Percentiles rank a stretch among this genome's conserved stretches.
phyloP scores from a whole-genome alignment of 2,888 invertebrate genomes.

The Stramonita haemastoma region DNA sequence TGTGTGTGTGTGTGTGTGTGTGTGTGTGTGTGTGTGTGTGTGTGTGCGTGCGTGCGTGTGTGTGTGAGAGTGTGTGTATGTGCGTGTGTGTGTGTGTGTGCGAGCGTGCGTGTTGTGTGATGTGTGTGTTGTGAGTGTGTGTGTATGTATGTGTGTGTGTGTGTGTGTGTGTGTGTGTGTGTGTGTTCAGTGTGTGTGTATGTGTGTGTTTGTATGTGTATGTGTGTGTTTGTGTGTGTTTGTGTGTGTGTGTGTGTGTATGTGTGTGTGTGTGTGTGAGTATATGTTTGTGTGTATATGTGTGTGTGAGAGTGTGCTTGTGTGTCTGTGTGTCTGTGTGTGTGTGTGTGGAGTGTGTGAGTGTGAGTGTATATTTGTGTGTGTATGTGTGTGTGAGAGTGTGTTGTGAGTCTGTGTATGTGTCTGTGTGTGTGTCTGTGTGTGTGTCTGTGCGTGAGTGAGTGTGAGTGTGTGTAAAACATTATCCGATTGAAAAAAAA shows the following conservation, averaged over 20 bases:
- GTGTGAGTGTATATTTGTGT: background rate
- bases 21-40: background rate
- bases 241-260: background rate
- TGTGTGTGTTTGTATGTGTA: background rate
- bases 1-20: background rate
- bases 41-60: background rate
- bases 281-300: background rate
- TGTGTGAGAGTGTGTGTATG: background rate
- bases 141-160: background rate
- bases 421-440: no score
- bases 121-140: background rate
- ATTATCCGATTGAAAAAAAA: background rate
- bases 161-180: slow-evolving; percentile 5
- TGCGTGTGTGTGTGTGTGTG: background rate
- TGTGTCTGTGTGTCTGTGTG: background rate
- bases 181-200: background rate
- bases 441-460: no score
- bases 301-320: no score
- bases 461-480: background rate
- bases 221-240: background rate
- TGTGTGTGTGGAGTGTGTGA: background rate
- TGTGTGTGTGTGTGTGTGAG: background rate
- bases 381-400: background rate
- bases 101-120: background rate
- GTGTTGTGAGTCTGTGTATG: no score